Conservation (phyloP, 2,113 vertebrate genomes). For the Leptodactylus fuscus region DNA sequence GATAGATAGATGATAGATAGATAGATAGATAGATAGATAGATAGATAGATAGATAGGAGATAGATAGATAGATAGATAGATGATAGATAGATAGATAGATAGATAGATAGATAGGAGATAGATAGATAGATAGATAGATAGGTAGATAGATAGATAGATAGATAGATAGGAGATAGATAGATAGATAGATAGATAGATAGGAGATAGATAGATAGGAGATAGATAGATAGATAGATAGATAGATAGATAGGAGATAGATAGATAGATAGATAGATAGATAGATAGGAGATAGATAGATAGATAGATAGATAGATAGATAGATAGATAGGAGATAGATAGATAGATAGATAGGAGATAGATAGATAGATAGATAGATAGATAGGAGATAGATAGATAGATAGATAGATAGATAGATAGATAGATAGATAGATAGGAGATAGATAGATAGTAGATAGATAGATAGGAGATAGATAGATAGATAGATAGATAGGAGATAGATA, state of each 20-base stretch:
- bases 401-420: slow-evolving; percentile 4
- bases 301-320: slow-evolving; percentile 16
- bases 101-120: background rate
- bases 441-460: background rate
- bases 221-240: slow-evolving; percentile 13
- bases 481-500: too few relatives aligned
- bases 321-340: slow-evolving; percentile 1
- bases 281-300: background rate
- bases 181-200: background rate
- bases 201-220: too few relatives aligned
- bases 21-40: too few relatives aligned
- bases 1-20: too few relatives aligned
- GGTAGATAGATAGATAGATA: slow-evolving; percentile 6
- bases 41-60: background rate
- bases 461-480: background rate
- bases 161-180: background rate
- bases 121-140: slow-evolving; percentile 13
- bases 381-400: background rate
- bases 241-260: slow-evolving; percentile 5
- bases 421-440: background rate
- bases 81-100: background rate
- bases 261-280: background rate
- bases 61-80: background rate
- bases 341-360: background rate
- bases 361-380: slow-evolving; percentile 1